phyloP scores from a whole-genome alignment of 2,113 vertebrate genomes.

The Apistogramma diplotaenia region DNA sequence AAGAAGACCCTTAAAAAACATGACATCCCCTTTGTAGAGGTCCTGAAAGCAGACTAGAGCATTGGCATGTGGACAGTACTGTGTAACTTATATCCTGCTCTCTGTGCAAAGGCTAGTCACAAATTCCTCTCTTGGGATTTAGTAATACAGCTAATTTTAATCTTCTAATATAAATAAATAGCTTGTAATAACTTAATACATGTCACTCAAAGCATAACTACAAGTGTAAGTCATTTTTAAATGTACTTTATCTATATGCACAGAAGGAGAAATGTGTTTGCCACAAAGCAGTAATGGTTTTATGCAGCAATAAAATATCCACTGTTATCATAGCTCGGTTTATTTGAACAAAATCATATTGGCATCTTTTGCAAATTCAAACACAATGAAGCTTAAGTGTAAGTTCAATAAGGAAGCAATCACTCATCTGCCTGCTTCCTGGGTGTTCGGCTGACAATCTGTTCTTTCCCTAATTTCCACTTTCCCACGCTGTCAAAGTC shows the following conservation, averaged over 20 bases:
- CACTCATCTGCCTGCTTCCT: not conserved
- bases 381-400: not conserved
- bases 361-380: not conserved
- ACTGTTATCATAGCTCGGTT: not conserved
- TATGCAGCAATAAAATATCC: not conserved
- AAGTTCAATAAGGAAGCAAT: not conserved
- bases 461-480: not conserved
- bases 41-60: slow-evolving; percentile 6
- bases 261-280: not conserved
- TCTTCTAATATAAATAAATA: not conserved
- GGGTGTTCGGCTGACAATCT: not conserved
- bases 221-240: not conserved
- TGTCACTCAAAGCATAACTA: not conserved
- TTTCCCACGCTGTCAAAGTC: not conserved
- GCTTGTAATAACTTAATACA: not conserved
- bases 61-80: not conserved
- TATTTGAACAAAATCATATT: not conserved
- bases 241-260: not conserved
- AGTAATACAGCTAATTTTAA: not conserved
- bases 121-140: not conserved
- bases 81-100: not conserved
- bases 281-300: not conserved
- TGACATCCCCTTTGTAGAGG: not conserved
- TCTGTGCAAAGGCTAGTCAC: not conserved
- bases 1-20: slow-evolving; percentile 1